Conservation (phyloP, 2,113 vertebrate genomes). For the Mesoclemmys tuberculata region DNA sequence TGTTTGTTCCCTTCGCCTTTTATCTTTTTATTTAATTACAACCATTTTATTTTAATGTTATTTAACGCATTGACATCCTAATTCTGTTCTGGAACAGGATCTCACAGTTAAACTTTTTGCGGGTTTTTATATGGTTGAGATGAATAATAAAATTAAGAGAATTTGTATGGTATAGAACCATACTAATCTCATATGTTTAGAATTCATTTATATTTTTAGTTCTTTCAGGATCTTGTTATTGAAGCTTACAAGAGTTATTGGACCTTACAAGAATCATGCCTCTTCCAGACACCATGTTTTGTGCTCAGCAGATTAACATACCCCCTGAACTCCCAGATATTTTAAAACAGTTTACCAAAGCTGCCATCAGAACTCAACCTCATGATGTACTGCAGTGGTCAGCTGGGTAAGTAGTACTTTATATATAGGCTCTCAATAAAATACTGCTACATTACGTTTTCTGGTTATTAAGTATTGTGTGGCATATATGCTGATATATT, state of each 20-base stretch:
- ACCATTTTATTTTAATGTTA: no score
- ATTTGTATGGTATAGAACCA: neutral
- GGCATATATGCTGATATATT: neutral
- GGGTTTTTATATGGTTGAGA: neutral
- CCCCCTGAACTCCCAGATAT: slow-evolving; percentile 89
- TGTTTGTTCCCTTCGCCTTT: neutral
- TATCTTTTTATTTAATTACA: neutral
- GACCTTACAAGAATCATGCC: slow-evolving; percentile 80
- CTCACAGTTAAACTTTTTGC: neutral
- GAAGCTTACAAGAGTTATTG: neutral
- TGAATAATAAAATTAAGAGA: neutral
- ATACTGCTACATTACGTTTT: neutral
- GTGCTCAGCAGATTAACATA: slow-evolving; percentile 91
- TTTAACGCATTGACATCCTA: neutral
- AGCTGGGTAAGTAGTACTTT: slow-evolving; percentile 81
- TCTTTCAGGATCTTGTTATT: neutral
- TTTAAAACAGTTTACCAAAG: slow-evolving; percentile 92
- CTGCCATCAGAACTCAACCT: slow-evolving; percentile 91
- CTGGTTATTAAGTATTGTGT: neutral
- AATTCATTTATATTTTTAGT: neutral
- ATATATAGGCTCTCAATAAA: neutral
- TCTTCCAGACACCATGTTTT: slow-evolving; percentile 88
- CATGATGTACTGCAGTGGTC: slow-evolving; percentile 88
- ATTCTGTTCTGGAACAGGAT: neutral
- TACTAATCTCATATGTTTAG: neutral